Percentiles rank a stretch among this genome's conserved stretches.
These are phyloP conservation scores for Drosophila obscura DNA, from an alignment of 1,140 invertebrate genomes.

Conservation along the genomic window DNA sequence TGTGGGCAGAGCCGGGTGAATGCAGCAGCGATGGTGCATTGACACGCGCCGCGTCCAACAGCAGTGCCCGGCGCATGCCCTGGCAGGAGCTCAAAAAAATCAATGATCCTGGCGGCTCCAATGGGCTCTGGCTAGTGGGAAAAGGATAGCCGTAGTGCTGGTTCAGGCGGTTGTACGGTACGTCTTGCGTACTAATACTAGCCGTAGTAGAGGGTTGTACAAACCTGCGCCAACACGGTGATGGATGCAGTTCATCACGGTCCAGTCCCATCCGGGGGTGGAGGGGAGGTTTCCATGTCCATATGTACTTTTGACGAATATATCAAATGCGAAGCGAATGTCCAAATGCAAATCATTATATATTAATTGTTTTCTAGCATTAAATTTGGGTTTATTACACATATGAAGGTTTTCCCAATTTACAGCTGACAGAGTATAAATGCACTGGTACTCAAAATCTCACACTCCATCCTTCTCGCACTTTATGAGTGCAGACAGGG, in stretches of 20 bases:
- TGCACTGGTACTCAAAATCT: background rate
- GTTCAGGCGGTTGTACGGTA: constrained; percentile 46
- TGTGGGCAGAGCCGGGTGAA: constrained; percentile 15
- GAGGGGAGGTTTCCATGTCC: background rate
- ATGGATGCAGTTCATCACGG: constrained; percentile 9
- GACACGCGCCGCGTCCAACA: constrained; percentile 64
- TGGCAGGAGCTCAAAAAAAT: constrained; percentile 47
- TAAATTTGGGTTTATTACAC: background rate
- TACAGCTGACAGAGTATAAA: constrained; percentile 14
- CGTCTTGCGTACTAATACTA: constrained; percentile 72
- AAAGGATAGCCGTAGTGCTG: constrained; percentile 54
- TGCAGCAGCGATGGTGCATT: constrained; percentile 65
- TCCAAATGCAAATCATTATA: background rate
- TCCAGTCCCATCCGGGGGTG: constrained; percentile 1
- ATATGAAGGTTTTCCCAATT: constrained; percentile 7
- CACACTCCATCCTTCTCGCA: background rate
- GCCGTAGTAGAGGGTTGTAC: constrained; percentile 69
- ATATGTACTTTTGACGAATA: background rate
- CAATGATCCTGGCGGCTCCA: constrained; percentile 64
- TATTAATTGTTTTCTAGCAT: background rate
- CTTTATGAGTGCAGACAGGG: no score
- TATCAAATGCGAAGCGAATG: background rate
- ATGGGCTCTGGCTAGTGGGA: constrained; percentile 35
- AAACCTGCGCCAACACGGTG: constrained; percentile 14
- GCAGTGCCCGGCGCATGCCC: constrained; percentile 30